These are phyloP conservation scores for Coryphaenoides rupestris DNA, from an alignment of 2,113 vertebrate species.

Conservation along the genomic window DNA sequence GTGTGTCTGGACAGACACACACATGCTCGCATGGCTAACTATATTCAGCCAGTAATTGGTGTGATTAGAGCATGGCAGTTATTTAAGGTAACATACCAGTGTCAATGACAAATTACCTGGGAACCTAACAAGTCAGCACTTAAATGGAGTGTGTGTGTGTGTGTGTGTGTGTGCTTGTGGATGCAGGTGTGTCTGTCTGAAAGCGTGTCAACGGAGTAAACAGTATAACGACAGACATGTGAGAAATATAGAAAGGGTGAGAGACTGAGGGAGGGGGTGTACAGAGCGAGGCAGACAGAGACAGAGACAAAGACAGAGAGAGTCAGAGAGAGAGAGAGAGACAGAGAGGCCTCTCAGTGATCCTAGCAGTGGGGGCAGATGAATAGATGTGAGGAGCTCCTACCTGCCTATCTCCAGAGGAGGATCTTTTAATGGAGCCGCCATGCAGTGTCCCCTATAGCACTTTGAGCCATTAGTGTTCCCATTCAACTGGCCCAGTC, in stretches of 20 bases:
- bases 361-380: slow-evolving; percentile 13
- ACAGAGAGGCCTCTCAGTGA: neutral
- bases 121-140: slow-evolving; percentile 41
- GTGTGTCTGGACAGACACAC: neutral
- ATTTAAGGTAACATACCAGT: slow-evolving; percentile 28
- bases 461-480: slow-evolving; percentile 34
- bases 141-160: slow-evolving; percentile 8
- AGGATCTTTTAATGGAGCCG: slow-evolving; percentile 16
- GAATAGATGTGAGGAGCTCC: slow-evolving; percentile 34
- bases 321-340: slow-evolving; percentile 1
- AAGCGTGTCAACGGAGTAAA: too few species aligned
- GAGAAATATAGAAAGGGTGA: too few species aligned
- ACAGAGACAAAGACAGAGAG: neutral
- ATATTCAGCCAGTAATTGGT: slow-evolving; percentile 13
- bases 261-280: neutral
- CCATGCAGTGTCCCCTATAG: slow-evolving; percentile 25
- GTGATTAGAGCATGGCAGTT: slow-evolving; percentile 15
- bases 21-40: neutral
- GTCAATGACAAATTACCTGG: slow-evolving; percentile 27
- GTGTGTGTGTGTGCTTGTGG: neutral
- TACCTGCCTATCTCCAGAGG: slow-evolving; percentile 25
- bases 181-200: neutral
- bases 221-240: too few species aligned
- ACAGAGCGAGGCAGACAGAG: neutral
- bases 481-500: slow-evolving; percentile 21